phyloP scores from a whole-genome alignment of 2,888 invertebrate species.

The Clostera curtula region DNA sequence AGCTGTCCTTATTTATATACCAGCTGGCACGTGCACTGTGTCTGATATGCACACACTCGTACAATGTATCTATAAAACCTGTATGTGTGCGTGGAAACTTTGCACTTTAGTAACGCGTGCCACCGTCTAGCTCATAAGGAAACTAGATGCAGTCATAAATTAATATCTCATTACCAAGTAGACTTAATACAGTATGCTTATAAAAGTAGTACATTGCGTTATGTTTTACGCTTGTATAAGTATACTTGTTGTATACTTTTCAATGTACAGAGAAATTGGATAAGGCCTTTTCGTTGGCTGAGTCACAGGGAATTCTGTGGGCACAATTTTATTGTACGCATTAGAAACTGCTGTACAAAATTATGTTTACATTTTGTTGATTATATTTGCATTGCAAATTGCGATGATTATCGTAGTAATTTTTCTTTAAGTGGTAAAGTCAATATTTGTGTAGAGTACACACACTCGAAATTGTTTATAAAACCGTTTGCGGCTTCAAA shows the following conservation, averaged over 20 bases:
- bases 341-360: constrained; percentile 3
- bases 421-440: background rate
- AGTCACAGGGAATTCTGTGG: constrained; percentile 9
- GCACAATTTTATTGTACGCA: constrained; percentile 13
- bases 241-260: background rate
- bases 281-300: constrained; percentile 5
- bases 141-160: constrained; percentile 4
- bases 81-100: constrained; percentile 40
- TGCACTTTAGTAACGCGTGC: constrained; percentile 52
- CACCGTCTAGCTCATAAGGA: constrained; percentile 13
- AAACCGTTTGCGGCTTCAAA: too few species aligned
- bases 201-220: background rate
- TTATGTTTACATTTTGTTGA: constrained; percentile 12
- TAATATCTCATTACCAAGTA: background rate
- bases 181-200: background rate
- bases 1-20: constrained; percentile 31
- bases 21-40: constrained; percentile 35
- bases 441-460: constrained; percentile 2
- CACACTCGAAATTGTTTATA: too few species aligned
- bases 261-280: constrained; percentile 6
- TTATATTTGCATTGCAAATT: constrained; percentile 5
- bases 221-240: background rate
- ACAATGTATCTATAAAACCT: constrained; percentile 23
- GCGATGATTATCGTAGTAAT: constrained; percentile 4
- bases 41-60: constrained; percentile 36